phyloP scores from a whole-genome alignment of 2,113 vertebrate genomes.

The Deroptyus accipitrinus region DNA sequence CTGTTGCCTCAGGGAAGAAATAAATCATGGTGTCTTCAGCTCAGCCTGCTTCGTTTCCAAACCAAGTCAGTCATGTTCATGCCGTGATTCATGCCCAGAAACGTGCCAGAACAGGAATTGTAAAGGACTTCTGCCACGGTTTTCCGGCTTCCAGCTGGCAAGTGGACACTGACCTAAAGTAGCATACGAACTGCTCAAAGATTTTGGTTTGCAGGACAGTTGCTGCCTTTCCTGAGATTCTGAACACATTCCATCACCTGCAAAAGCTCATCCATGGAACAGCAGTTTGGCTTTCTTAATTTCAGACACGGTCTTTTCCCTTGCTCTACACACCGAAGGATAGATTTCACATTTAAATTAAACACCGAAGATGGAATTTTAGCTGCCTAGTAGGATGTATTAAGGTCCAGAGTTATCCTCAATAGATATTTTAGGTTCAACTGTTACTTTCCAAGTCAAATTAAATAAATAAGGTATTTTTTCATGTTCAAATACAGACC shows the following conservation, averaged over 20 bases:
- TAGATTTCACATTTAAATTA: conserved; percentile 17
- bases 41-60: neutral
- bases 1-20: neutral
- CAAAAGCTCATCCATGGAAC: neutral
- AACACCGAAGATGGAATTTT: neutral
- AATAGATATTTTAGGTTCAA: conserved; percentile 23
- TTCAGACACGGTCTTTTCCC: neutral
- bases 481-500: conserved; percentile 52
- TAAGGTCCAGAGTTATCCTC: neutral
- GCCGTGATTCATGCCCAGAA: neutral
- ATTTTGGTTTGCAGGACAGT: neutral
- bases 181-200: neutral
- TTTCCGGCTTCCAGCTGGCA: neutral
- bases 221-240: neutral
- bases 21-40: neutral
- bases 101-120: neutral
- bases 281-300: neutral
- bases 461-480: conserved; percentile 44
- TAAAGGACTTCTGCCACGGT: neutral
- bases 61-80: neutral
- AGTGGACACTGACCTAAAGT: neutral
- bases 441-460: conserved; percentile 54
- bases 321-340: neutral
- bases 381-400: neutral
- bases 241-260: neutral